Base-by-base conservation (phyloP, 2,797 vertebrate species). In the Muscicapa striata region DNA sequence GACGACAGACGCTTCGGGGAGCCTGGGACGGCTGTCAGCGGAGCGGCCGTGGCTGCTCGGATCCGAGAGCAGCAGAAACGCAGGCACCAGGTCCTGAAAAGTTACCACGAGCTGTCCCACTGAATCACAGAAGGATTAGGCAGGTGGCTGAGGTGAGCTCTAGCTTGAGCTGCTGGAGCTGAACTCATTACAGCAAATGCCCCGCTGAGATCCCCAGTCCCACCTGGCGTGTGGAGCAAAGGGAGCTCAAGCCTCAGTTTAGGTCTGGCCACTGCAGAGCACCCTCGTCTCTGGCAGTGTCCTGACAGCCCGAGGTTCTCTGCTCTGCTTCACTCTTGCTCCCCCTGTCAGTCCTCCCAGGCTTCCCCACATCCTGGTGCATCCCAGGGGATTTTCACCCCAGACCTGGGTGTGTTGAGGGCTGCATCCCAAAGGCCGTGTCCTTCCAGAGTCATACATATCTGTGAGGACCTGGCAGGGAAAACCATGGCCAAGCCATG, bases 1-100 rank as follows among this genome's bases (percentile, higher is more conserved):
- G 92, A 94, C 1, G 43, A 77, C 93, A 96, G 96, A 95, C 72
- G 6, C 93, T 85, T 87, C 1, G 0, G 90, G 94, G 96, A 96
- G 87, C 92, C 78, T 64, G 93, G 89, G 96, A 77, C 2, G 29
- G 67, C 73, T 90, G 94, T 90, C 90, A 95, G 93, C 1, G 0
- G 38, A 66, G 87, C 3, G n/a, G 87, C 19, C 49, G 1, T 11
- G 94, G 80, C 57, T 94, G 79, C 76, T 12, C 73, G 69, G 90
- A 73, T 49, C 77, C 18, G 32, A 41, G 73, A 90, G 92, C 84
- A 72, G 92, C 68, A 55, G 11, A 45, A 34, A 3, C 2, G 0
- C 16, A 45, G 45, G 59, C 84, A 79, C 66, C 24, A 45, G 61
- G 49, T 46, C 84, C 84, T 84, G n/a, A 72, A 17, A 67, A 92